Percentiles rank a stretch among this genome's conserved stretches.
Conservation (phyloP, 2,888 invertebrate species). For the Drosophila conformis region DNA sequence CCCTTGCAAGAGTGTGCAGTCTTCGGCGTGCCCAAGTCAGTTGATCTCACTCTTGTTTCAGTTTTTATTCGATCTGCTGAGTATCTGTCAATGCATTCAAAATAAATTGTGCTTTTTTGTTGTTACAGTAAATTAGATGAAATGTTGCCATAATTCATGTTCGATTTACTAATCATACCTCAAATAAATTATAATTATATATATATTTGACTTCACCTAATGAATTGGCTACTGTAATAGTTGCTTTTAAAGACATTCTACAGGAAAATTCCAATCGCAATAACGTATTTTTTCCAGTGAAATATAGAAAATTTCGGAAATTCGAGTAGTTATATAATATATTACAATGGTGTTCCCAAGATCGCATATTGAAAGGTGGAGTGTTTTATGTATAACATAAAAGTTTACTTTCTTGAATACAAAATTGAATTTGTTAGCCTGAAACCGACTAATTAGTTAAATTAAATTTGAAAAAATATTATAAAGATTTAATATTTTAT, state of each 20-base stretch:
- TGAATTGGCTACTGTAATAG: background rate
- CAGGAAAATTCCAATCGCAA: background rate
- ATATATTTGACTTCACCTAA: background rate
- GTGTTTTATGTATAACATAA: background rate
- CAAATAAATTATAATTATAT: background rate
- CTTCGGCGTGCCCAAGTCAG: background rate
- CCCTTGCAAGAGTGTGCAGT: background rate
- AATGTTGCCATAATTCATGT: constrained; percentile 32
- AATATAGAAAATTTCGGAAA: background rate
- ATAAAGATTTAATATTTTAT: background rate
- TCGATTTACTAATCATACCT: constrained; percentile 36
- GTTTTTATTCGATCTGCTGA: constrained; percentile 11
- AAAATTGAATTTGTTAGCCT: background rate
- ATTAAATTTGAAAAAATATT: background rate
- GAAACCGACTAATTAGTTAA: background rate
- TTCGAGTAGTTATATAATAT: background rate
- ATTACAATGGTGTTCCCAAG: background rate
- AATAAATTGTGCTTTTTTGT: constrained; percentile 43
- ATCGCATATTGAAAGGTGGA: background rate
- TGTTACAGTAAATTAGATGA: constrained; percentile 14
- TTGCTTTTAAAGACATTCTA: background rate
- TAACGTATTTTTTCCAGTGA: background rate
- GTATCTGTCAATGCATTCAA: constrained; percentile 41
- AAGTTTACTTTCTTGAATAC: background rate
- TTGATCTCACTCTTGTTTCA: constrained; percentile 5